phyloP scores from a whole-genome alignment of 1,140 invertebrate genomes.

The Apocrypta bakeri region DNA sequence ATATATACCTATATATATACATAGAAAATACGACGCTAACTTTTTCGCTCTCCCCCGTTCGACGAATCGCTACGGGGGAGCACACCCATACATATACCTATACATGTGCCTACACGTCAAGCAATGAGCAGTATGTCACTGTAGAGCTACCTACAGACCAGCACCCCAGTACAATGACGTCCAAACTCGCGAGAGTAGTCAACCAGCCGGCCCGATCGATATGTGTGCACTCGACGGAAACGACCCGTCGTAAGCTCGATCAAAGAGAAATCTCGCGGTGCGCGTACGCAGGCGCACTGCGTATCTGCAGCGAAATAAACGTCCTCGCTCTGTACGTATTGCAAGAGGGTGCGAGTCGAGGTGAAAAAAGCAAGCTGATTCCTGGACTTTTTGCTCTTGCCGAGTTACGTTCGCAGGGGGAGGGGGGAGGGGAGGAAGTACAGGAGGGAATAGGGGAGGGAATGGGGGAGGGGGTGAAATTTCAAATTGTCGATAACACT shows the following conservation, averaged over 20 bases:
- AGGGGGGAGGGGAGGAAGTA: too few species aligned
- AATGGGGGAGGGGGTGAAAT: neutral
- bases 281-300: neutral
- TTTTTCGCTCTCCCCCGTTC: neutral
- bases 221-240: constrained; percentile 69
- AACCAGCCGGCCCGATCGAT: constrained; percentile 66
- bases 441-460: too few species aligned
- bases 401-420: too few species aligned
- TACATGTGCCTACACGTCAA: constrained; percentile 43
- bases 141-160: constrained; percentile 61
- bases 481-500: neutral
- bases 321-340: neutral
- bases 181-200: neutral
- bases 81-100: neutral
- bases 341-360: neutral
- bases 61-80: constrained; percentile 48
- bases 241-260: constrained; percentile 65
- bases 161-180: constrained; percentile 67
- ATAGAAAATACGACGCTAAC: neutral
- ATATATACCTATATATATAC: neutral
- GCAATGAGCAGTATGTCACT: constrained; percentile 73
- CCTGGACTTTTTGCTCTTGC: neutral
- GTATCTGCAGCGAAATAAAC: neutral
- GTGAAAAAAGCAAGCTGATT: neutral
- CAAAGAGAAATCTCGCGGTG: constrained; percentile 64